Base-by-base conservation (phyloP, 2,888 invertebrate species). In the Empis livida region DNA sequence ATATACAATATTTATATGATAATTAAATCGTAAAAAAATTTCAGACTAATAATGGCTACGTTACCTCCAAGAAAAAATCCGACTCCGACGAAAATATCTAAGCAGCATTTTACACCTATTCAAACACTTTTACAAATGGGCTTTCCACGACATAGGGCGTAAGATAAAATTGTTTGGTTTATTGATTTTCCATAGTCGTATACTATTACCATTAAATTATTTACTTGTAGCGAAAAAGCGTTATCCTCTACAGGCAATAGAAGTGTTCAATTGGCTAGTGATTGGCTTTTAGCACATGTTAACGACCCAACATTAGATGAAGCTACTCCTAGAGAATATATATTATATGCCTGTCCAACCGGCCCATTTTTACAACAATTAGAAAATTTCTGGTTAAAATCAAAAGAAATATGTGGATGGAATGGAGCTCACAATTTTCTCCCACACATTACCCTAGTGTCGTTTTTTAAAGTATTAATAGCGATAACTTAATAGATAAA, bases 381-480 rank as follows among this genome's bases (percentile, higher is more conserved):
- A 40, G 76, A 81, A 43, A 75, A 77, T 44, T 92, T 88, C 66
- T 88, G 86, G 86, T 73, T 79, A 2, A 84, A 83, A 60, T 87
- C 88, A 1, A 78, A 80, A 56, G 71, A 76, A 31, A 67, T 79
- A 11, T 80, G 81, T 60, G 86, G 86, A 8, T 89, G 91, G 86
- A 93, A 92, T 70, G 87, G 89, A 17, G 90, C 90, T 1, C 92
- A 91, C 59, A 88, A 89, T 64, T 90, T 83, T 65, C 82, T 87
- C 49, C 92, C 92, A 2, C 93, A 93, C 61, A 85, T 93, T 54
- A 93, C 92, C 9, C 72, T 93, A 46, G 87, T 90, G 47, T 84
- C 89, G 13, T 91, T 89, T 68, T 93, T 93, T 60, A 84, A 86
- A 76, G 88, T 86, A 73, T 23, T n/a, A n/a, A 5, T 9, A 23